A percentile compares a stretch with the other conserved stretches of the same genome.
Evolutionary conservation across 2,113 vertebrate genomes (phyloP).

Genomic region (Pteronura brasiliensis): DNA sequence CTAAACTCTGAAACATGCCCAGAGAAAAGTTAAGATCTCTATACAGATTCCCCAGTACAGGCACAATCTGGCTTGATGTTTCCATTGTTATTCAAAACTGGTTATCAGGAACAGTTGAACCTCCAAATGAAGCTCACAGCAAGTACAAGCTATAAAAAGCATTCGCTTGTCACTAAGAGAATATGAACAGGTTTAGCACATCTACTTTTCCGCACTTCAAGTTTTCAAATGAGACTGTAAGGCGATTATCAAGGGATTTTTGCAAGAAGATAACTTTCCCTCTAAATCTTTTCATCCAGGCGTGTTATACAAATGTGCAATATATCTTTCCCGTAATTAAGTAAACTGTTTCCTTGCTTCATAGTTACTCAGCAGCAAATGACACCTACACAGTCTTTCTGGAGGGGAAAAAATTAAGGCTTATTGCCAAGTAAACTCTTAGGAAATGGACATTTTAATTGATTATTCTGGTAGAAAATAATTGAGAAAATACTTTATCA

Average conservation of each 20-base stretch:
- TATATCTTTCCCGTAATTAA: conserved; percentile 71
- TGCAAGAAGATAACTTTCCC: conserved; percentile 56
- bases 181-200: conserved; percentile 68
- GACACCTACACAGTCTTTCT: conserved; percentile 58
- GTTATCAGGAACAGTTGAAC: conserved; percentile 32
- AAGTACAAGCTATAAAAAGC: conserved; percentile 72
- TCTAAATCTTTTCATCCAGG: conserved; percentile 65
- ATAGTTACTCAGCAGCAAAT: conserved; percentile 11
- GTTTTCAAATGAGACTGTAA: conserved; percentile 64
- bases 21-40: background rate
- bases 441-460: conserved; percentile 57
- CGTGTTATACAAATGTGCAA: conserved; percentile 50
- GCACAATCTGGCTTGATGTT: background rate
- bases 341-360: conserved; percentile 60
- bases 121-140: conserved; percentile 51
- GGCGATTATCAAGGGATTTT: conserved; percentile 70
- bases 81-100: conserved; percentile 53
- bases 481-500: conserved; percentile 47
- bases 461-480: conserved; percentile 59
- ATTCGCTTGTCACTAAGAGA: conserved; percentile 56
- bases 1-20: background rate
- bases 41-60: background rate
- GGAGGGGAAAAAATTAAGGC: background rate
- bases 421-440: conserved; percentile 49
- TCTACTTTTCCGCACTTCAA: conserved; percentile 58